Evolutionary conservation across 2,797 vertebrate species (phyloP).

Genomic region (Prionace glauca): DNA sequence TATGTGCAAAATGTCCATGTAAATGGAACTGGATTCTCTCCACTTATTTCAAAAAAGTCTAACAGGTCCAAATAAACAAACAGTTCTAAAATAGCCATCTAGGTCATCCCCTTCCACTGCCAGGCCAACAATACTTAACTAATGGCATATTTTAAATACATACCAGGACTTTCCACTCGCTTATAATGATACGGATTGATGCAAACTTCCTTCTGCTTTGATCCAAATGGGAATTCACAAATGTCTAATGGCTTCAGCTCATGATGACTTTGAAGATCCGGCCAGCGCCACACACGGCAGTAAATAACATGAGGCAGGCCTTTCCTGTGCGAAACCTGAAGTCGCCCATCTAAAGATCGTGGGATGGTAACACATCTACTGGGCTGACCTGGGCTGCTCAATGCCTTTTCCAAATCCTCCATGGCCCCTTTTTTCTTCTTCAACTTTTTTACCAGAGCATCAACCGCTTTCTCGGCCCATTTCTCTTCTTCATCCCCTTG

Average conservation of each 20-base stretch:
- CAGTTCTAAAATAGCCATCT: not conserved
- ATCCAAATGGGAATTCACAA: conserved; percentile 96
- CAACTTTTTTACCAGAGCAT: conserved; percentile 94
- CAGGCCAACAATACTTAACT: conserved; percentile 25
- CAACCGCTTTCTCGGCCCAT: conserved; percentile 97
- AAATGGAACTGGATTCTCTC: not conserved
- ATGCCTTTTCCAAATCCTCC: conserved; percentile 94
- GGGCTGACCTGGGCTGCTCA: conserved; percentile 91
- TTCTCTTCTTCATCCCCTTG: conserved; percentile 98
- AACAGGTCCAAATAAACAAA: not conserved
- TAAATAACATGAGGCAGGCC: conserved; percentile 95
- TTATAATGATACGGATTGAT: conserved; percentile 99
- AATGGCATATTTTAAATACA: conserved; percentile 46
- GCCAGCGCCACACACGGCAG: conserved; percentile 96
- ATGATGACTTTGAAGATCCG: conserved; percentile 92
- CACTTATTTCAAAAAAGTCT: not conserved
- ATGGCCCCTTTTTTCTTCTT: conserved; percentile 98
- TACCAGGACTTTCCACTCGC: conserved; percentile 95
- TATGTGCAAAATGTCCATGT: not conserved
- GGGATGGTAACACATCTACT: conserved; percentile 97
- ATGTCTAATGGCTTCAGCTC: conserved; percentile 95
- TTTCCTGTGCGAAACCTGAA: conserved; percentile 93
- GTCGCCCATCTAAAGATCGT: conserved; percentile 83
- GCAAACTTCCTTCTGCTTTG: conserved; percentile 98
- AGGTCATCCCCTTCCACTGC: conserved; percentile 41